phyloP scores from a whole-genome alignment of 2,113 vertebrate species.

The Xiphorhynchus elegans region DNA sequence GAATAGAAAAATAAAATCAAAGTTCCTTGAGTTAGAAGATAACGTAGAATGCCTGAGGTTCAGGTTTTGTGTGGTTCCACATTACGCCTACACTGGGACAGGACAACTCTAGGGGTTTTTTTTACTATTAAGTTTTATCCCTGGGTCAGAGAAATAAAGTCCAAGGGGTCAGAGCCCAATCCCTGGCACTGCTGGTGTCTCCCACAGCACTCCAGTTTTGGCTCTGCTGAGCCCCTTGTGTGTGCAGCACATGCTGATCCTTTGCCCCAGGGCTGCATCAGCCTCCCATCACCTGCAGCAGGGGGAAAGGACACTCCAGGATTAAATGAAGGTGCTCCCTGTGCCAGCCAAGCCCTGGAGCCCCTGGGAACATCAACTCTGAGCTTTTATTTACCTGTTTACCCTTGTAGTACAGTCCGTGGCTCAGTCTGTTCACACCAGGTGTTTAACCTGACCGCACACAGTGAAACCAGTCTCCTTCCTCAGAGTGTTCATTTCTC shows the following conservation, averaged over 20 bases:
- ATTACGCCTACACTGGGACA: too few relatives aligned
- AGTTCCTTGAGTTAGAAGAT: neutral
- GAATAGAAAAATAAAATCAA: neutral
- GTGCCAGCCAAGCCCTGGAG: neutral
- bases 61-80: neutral
- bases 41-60: neutral
- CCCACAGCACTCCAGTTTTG: neutral
- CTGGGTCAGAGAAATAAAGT: neutral
- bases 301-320: neutral
- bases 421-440: neutral
- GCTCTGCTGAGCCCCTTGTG: neutral
- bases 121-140: neutral
- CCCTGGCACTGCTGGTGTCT: neutral
- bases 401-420: neutral
- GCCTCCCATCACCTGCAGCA: fast-evolving
- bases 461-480: neutral
- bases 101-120: neutral
- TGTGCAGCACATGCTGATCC: fast-evolving
- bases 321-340: fast-evolving
- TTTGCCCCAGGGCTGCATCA: neutral
- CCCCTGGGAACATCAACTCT: neutral
- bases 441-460: neutral
- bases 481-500: neutral
- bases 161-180: neutral
- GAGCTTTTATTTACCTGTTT: neutral